Base-by-base conservation (phyloP, 64 coral and sea anemone genomes). In the Porites australiensis region DNA sequence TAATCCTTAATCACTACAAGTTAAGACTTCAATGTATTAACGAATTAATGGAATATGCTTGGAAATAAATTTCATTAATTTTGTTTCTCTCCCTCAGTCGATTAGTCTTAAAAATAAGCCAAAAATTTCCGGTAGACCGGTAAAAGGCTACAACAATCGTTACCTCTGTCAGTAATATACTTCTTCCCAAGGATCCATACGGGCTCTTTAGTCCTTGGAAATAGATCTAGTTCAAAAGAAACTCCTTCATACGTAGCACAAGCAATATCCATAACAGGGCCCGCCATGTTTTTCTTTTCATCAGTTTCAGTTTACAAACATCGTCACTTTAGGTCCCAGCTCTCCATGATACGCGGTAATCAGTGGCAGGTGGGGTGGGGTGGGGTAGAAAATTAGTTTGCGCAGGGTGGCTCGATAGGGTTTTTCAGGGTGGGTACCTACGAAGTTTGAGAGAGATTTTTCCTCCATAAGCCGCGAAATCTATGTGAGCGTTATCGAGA, bases 161-260 rank as follows among this genome's bases (percentile, higher is more conserved):
- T 95, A 98, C 96, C 96, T 92, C 90, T 70, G 37, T 93, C 75
- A 50, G 87, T 91, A 66, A 94, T 93, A 61, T 99, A 99, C 3
- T 92, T 58, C 67, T 91, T 99, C 74, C 98, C 98, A 57, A 99
- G 84, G 45, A 99, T 75, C 98, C 98, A 99, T n/a, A 99, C 78
- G 22, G 95, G 94, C 16, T 96, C 81, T 62, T 91, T 94, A 43
- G 94, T 95, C 45, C 91, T 46, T 72, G 98, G 94, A 72, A 94
- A 88, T 48, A 86, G 4, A 52, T 96, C 88, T 37, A 96, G 66
- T 77, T 94, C 91, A 67, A 96, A 90, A 75, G 91, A 62, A 95
- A 99, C 83, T 5, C 94, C 98, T 86, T 99, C 98, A 72, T 99
- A 99, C 3, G 98, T 99, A 74, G 93, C 68, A 91, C 98, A 96